Percentiles rank a stretch among this genome's conserved stretches.
phyloP scores from a whole-genome alignment of 2,797 vertebrate species.

The Steatocranus sp. region DNA sequence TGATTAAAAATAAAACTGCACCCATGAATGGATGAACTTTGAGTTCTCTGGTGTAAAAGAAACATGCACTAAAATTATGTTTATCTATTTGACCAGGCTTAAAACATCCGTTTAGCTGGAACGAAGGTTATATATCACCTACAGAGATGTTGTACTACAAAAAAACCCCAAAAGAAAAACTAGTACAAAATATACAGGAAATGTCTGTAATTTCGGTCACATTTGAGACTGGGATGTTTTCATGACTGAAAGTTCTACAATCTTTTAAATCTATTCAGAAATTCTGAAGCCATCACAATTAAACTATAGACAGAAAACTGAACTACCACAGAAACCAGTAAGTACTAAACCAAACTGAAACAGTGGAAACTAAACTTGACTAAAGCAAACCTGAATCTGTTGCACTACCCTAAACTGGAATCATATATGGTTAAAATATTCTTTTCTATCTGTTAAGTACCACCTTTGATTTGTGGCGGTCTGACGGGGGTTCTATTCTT shows the following conservation, averaged over 20 bases:
- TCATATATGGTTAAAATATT: neutral
- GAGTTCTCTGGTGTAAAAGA: neutral
- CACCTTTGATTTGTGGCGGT: neutral
- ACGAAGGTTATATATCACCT: neutral
- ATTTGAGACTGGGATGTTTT: neutral
- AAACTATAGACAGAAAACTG: fast-evolving
- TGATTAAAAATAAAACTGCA: neutral
- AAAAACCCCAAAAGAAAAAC: too few species aligned
- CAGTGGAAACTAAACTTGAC: neutral
- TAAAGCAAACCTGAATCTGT: neutral
- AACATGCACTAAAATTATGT: neutral
- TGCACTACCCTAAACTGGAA: neutral
- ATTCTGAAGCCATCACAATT: neutral
- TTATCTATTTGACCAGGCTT: neutral
- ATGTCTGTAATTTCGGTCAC: neutral
- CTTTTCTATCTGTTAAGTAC: neutral
- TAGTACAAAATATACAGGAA: neutral
- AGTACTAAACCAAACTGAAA: neutral
- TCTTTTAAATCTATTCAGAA: neutral
- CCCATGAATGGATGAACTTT: neutral
- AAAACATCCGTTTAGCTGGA: neutral
- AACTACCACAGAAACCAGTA: neutral
- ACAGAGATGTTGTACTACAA: neutral
- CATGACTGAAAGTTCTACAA: neutral
- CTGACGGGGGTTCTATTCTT: neutral